Conservation (phyloP, 2,113 vertebrate genomes). For the Malurus alboscapulatus region DNA sequence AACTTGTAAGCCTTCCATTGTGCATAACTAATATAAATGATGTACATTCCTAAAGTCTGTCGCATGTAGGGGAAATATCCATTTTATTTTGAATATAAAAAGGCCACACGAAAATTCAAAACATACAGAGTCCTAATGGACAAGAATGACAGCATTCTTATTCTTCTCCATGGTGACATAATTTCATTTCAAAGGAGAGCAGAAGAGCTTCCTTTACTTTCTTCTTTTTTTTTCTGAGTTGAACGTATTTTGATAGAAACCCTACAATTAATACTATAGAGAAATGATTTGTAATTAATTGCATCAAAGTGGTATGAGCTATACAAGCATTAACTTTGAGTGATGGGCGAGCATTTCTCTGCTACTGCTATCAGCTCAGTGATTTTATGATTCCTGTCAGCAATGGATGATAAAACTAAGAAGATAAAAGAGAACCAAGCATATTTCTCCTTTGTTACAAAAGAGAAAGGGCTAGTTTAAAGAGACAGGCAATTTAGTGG, state of each 20-base stretch:
- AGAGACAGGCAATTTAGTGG: neutral
- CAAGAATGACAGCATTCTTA: neutral
- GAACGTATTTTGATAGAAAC: neutral
- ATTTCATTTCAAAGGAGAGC: neutral
- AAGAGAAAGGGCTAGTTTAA: neutral
- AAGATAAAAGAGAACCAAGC: neutral
- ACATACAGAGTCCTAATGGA: neutral
- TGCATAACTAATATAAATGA: neutral
- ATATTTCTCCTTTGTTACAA: neutral
- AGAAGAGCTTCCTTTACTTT: neutral
- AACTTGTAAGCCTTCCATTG: neutral
- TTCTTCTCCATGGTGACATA: neutral
- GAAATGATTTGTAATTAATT: slow-evolving; percentile 10
- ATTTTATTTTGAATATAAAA: neutral
- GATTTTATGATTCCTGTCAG: slow-evolving; percentile 45
- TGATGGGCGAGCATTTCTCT: neutral
- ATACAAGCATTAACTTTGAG: slow-evolving; percentile 1
- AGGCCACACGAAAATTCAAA: neutral
- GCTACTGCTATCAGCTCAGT: neutral
- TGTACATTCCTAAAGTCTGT: neutral
- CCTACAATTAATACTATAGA: neutral
- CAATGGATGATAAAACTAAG: slow-evolving; percentile 7
- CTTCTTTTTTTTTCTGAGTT: neutral
- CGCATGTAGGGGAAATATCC: neutral
- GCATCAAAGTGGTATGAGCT: neutral